Evolutionary conservation across 2,888 invertebrate genomes (phyloP).

Genomic region (Conistra vaccinii): DNA sequence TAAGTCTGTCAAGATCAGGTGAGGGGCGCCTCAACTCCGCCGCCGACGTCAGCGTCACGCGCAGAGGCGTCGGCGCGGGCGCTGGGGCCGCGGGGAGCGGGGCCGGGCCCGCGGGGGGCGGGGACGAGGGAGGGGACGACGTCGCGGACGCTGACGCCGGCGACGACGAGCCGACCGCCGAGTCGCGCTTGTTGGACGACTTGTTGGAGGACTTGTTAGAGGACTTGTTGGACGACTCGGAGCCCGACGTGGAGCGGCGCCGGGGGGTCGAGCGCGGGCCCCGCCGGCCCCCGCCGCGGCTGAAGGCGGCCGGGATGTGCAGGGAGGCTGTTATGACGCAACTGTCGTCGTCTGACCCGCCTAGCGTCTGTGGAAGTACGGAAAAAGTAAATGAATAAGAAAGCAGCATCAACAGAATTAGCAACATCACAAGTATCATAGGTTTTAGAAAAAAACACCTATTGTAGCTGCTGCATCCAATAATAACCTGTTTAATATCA

Average conservation of each 20-base stretch:
- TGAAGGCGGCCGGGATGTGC: constrained; percentile 93
- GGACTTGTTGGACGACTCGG: constrained; percentile 74
- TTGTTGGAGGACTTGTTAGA: constrained; percentile 50
- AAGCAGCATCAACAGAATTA: not conserved
- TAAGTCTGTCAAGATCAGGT: constrained; percentile 81
- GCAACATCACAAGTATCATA: not conserved
- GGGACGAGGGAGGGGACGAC: constrained; percentile 82
- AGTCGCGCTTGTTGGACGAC: constrained; percentile 65
- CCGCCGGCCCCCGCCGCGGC: constrained; percentile 76
- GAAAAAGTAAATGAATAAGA: not conserved
- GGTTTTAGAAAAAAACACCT: not conserved
- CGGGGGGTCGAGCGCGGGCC: constrained; percentile 74
- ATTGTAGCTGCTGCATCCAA: not conserved
- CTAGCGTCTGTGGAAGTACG: constrained; percentile 83
- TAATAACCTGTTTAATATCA: too few relatives aligned
- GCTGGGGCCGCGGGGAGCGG: constrained; percentile 74
- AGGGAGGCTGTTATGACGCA: constrained; percentile 95
- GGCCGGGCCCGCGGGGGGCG: constrained; percentile 69
- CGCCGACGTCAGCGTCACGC: constrained; percentile 92
- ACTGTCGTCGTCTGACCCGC: constrained; percentile 91
- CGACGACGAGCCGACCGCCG: constrained; percentile 89
- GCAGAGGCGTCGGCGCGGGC: constrained; percentile 74
- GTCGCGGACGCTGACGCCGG: constrained; percentile 83
- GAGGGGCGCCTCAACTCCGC: constrained; percentile 89
- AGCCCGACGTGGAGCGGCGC: constrained; percentile 83